These are phyloP conservation scores for Gopherus flavomarginatus DNA, from an alignment of 2,113 vertebrate genomes.

Conservation along the genomic window DNA sequence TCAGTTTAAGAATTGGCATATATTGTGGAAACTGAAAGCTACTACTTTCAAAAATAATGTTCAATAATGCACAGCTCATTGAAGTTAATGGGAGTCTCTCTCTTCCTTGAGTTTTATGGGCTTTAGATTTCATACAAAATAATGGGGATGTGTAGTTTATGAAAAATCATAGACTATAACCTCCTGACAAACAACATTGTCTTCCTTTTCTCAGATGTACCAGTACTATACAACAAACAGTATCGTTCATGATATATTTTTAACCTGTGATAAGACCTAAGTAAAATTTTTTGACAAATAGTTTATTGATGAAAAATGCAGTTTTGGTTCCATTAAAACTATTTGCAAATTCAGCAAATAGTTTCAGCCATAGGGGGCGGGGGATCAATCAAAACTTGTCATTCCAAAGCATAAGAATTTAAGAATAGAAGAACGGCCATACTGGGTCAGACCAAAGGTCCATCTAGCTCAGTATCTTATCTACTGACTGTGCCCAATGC, in stretches of 20 bases:
- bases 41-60: neutral
- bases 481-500: neutral
- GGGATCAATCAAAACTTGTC: neutral
- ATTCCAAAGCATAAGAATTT: neutral
- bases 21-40: neutral
- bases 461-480: neutral
- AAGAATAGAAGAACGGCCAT: neutral
- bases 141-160: neutral
- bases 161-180: neutral
- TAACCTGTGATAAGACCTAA: neutral
- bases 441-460: neutral
- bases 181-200: neutral
- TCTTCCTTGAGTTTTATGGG: neutral
- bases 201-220: neutral
- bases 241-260: neutral
- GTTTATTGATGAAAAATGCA: neutral
- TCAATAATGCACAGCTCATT: neutral
- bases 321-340: neutral
- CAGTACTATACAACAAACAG: neutral
- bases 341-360: neutral
- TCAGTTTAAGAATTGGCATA: neutral
- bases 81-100: neutral
- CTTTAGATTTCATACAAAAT: slow-evolving; percentile 5
- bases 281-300: neutral
- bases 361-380: neutral